Evolutionary conservation across 2,113 vertebrate genomes (phyloP), one percentile per base, ranked within the genome.

Genomic region (Carassius gibelio): DNA sequence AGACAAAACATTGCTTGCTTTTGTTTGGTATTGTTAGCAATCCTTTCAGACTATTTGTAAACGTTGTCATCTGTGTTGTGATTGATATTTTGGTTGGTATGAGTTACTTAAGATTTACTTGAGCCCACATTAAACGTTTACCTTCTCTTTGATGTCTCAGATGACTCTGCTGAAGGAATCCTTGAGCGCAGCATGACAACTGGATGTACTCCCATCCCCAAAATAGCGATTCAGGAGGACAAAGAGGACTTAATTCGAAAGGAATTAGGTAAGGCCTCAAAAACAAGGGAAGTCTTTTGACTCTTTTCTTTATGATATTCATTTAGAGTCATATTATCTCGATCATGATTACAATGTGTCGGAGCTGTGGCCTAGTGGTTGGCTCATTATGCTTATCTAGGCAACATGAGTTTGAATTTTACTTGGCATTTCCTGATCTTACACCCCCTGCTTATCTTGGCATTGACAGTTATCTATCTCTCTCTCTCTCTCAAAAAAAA

Each of bases 181-280:
- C 82, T 75, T 50, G 93, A 93, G n/a, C 75, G 79, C 77, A 92
- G 76, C 88, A 66, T 91, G 88, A 90, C 91, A 8, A 72, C 92
- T 17, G 86, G 84, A 77, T 91, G 91, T 75, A 82, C 87, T 50
- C 71, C 89, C 45, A 92, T 94, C 45, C 94, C 95, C 4, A 93
- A 92, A 90, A 94, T 94, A 34, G 90, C 93, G 84, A 94, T 94
- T 86, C 93, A 93, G 88, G 94, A 94, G 72, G 93, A 94, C 5
- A 84, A 85, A 30, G 91, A 92, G 21, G 94, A 94, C 1, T 88
- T 88, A 61, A n/a, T 74, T 82, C 80, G 75, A 75, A 92, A 91
- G 0, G 90, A 89, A 23, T 93, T 92, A 92, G 94, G 94, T 94
- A 78, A 92, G 91, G 23, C 17, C 15, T 4, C 59, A 6, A 21